Percentiles rank a stretch among this genome's conserved stretches.
Conservation (phyloP, 1,140 invertebrate species). For the Physella acuta region DNA sequence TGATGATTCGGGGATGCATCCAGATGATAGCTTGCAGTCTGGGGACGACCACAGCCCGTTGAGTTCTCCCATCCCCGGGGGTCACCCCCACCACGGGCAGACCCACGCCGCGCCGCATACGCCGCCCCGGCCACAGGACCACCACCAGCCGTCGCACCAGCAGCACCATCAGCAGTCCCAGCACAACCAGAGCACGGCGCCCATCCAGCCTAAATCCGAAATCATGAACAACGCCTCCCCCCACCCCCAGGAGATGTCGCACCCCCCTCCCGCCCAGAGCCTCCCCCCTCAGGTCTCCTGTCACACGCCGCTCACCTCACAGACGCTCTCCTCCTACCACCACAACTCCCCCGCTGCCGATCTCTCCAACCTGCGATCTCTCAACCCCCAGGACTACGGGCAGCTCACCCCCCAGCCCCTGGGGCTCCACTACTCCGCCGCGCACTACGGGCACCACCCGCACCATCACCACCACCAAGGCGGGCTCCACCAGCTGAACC, state of each 20-base stretch:
- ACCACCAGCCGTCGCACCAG: slow-evolving; percentile 47
- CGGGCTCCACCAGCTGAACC: slow-evolving; percentile 44
- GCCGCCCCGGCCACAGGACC: slow-evolving; percentile 28
- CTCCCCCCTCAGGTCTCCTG: slow-evolving; percentile 51
- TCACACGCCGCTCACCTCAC: slow-evolving; percentile 9
- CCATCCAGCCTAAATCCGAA: slow-evolving; percentile 29
- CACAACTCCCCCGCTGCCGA: slow-evolving; percentile 10
- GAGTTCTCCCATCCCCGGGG: slow-evolving; percentile 21
- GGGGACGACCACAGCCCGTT: slow-evolving; percentile 22
- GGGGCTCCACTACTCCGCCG: slow-evolving; percentile 40
- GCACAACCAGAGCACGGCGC: slow-evolving; percentile 54
- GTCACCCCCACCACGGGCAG: slow-evolving; percentile 25
- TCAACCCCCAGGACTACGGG: slow-evolving; percentile 21
- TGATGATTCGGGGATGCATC: slow-evolving; percentile 13
- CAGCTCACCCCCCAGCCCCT: slow-evolving; percentile 18
- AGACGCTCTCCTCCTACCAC: slow-evolving; percentile 12
- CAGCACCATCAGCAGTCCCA: slow-evolving; percentile 46
- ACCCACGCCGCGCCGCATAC: slow-evolving; percentile 22
- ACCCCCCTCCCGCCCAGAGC: slow-evolving; percentile 47
- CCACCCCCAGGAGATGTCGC: slow-evolving; percentile 28
- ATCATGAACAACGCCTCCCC: slow-evolving; percentile 31
- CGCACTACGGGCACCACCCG: slow-evolving; percentile 14
- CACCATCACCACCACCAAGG: slow-evolving; percentile 56
- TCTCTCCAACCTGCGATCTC: slow-evolving; percentile 21
- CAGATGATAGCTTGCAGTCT: slow-evolving; percentile 21